These are phyloP conservation scores for Cryptoblepharus egeriae DNA, from an alignment of 2,797 vertebrate genomes.

Conservation along the genomic window DNA sequence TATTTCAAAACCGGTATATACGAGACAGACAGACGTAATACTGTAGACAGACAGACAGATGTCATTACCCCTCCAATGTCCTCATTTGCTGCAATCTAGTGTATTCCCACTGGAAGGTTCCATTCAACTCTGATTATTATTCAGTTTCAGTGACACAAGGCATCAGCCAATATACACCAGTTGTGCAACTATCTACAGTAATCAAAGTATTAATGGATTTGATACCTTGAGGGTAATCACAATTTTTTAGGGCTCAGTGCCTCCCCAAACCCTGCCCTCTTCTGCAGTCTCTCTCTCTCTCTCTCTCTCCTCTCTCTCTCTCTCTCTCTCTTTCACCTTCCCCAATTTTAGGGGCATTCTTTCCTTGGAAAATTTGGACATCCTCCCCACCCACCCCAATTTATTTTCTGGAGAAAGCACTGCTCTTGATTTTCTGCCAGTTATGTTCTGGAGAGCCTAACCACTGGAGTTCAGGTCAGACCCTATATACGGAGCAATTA, in stretches of 20 bases:
- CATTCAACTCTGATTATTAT: neutral
- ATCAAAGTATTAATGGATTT: neutral
- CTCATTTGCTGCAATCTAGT: neutral
- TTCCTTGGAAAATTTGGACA: too few species aligned
- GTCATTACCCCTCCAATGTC: neutral
- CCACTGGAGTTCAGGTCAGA: neutral
- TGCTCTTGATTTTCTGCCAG: neutral
- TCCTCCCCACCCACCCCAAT: too few species aligned
- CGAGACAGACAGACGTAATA: too few species aligned
- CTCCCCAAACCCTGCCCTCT: too few species aligned
- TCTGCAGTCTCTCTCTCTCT: too few species aligned
- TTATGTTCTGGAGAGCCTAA: neutral
- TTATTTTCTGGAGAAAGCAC: too few species aligned
- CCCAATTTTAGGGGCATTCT: too few species aligned
- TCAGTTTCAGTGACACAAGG: neutral
- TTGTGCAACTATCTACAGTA: neutral
- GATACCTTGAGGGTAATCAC: neutral
- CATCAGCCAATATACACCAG: neutral
- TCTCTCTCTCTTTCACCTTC: too few species aligned
- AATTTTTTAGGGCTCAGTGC: neutral
- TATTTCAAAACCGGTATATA: too few species aligned
- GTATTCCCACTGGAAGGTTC: neutral
- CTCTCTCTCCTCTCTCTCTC: too few species aligned
- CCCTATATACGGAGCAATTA: neutral
- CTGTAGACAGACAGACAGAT: too few species aligned